phyloP scores from a whole-genome alignment of 2,113 vertebrate species.

The Melanostigma gelatinosum region DNA sequence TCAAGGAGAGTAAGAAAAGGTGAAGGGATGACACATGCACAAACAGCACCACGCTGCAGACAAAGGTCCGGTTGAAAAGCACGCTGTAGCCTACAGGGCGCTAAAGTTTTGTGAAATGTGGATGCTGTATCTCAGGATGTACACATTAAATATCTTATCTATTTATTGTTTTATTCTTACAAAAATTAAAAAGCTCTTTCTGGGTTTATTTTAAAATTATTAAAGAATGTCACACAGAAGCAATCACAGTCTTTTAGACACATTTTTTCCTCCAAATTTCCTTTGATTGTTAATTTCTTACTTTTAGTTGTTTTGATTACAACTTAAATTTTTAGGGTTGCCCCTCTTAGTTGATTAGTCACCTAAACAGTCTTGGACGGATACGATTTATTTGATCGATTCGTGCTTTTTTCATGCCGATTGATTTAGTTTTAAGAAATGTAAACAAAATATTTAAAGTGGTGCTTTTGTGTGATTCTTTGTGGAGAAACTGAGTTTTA shows the following conservation, averaged over 20 bases:
- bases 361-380: neutral
- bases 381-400: neutral
- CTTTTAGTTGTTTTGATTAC: neutral
- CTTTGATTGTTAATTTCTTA: neutral
- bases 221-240: neutral
- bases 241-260: neutral
- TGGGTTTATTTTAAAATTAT: neutral
- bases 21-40: neutral
- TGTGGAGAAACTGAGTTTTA: neutral
- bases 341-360: neutral
- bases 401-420: neutral
- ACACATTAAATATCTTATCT: neutral
- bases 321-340: neutral
- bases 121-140: neutral
- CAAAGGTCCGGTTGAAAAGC: neutral
- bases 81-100: neutral
- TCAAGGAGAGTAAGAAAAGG: neutral
- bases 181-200: neutral
- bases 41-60: neutral
- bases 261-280: neutral
- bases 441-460: neutral
- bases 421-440: neutral
- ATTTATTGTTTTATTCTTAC: neutral
- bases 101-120: neutral
- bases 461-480: neutral